A percentile compares a stretch with the other conserved stretches of the same genome.
These are phyloP conservation scores for Larimichthys polyactis DNA, from an alignment of 2,113 vertebrate genomes.

Conservation along the genomic window DNA sequence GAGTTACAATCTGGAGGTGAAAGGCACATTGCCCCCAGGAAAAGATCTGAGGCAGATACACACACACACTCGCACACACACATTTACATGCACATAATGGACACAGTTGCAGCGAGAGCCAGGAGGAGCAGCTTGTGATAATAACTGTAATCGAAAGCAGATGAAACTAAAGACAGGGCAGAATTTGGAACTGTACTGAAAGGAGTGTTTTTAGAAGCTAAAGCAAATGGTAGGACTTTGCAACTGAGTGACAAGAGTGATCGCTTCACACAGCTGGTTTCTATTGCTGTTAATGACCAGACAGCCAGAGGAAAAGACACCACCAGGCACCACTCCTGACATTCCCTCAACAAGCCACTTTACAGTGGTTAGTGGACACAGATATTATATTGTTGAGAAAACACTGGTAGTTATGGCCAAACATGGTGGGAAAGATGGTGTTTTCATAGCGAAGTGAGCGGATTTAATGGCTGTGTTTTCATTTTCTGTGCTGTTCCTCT, in stretches of 20 bases:
- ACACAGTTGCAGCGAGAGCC: constrained; percentile 50
- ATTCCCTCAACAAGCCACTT: constrained; percentile 65
- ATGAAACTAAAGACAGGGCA: constrained; percentile 66
- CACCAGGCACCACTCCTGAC: constrained; percentile 59
- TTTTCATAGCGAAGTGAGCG: constrained; percentile 28
- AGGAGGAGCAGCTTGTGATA: constrained; percentile 80
- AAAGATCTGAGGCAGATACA: constrained; percentile 62
- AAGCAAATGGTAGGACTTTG: constrained; percentile 65
- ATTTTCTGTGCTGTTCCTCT: constrained; percentile 10
- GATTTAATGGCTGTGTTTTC: constrained; percentile 33
- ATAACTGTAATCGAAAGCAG: constrained; percentile 82
- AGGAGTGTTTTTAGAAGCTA: constrained; percentile 68
- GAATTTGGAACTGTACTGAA: constrained; percentile 61
- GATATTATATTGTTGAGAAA: constrained; percentile 59
- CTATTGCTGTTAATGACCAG: constrained; percentile 67
- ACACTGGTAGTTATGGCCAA: constrained; percentile 35
- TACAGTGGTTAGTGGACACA: constrained; percentile 52
- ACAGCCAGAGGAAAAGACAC: constrained; percentile 55
- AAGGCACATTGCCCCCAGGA: constrained; percentile 61
- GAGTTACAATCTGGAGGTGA: constrained; percentile 65
- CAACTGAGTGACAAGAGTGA: constrained; percentile 65
- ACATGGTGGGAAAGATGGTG: constrained; percentile 29
- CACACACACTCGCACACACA: constrained; percentile 5
- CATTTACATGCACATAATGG: constrained; percentile 24
- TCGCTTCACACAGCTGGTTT: constrained; percentile 79